phyloP scores from a whole-genome alignment of 2,888 invertebrate genomes.

The Ennomos quercinarius region DNA sequence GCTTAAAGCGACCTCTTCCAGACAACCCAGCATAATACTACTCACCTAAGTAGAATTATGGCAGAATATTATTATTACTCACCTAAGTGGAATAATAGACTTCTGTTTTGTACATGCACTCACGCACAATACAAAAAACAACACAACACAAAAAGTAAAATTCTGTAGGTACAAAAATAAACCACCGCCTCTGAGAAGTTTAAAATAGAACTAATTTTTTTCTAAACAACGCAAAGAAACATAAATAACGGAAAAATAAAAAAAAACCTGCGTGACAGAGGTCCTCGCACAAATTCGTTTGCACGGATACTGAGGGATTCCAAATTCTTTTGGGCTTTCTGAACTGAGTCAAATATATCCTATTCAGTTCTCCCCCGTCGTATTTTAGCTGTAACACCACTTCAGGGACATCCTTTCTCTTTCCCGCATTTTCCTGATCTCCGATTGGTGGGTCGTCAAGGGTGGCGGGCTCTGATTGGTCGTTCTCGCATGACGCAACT shows the following conservation, averaged over 20 bases:
- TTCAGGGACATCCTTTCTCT: constrained; percentile 69
- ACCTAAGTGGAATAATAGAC: too few relatives aligned
- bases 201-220: constrained; percentile 13
- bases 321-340: constrained; percentile 58
- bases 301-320: constrained; percentile 67
- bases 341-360: constrained; percentile 80
- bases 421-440: constrained; percentile 44
- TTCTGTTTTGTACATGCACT: too few relatives aligned
- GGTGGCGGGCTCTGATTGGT: constrained; percentile 58
- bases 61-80: too few relatives aligned
- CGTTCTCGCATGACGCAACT: constrained; percentile 44
- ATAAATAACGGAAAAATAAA: constrained; percentile 27
- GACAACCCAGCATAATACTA: too few relatives aligned
- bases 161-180: not conserved
- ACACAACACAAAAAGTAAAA: constrained; percentile 1
- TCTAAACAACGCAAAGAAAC: constrained; percentile 33
- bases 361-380: constrained; percentile 75
- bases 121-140: constrained; percentile 22
- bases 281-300: constrained; percentile 73
- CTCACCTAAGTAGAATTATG: too few relatives aligned
- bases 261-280: constrained; percentile 78
- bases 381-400: constrained; percentile 79
- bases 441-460: constrained; percentile 57
- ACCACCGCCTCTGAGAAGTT: constrained; percentile 1
- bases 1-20: too few relatives aligned